Conservation (phyloP, 2,888 invertebrate species). For the Homarus gammarus region DNA sequence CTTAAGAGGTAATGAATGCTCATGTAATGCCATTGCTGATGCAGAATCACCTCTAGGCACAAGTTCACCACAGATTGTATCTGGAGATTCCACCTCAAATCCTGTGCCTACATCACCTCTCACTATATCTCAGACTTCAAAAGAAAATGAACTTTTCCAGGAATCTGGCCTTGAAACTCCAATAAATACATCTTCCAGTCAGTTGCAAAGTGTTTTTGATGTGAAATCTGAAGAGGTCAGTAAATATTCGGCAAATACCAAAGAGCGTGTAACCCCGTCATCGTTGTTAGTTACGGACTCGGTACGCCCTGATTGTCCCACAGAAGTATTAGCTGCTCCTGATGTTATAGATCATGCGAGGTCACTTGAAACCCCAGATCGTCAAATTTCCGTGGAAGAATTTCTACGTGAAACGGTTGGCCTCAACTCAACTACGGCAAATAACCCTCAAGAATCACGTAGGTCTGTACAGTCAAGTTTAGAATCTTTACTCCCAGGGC, state of each 20-base stretch:
- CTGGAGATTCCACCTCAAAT: not conserved
- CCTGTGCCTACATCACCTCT: not conserved
- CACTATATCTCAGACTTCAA: not conserved
- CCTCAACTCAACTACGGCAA: not conserved
- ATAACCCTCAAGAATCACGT: not conserved
- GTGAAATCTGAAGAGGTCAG: not conserved
- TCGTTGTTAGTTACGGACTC: not conserved
- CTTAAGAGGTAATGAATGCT: conserved; percentile 73
- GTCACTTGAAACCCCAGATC: conserved; percentile 32
- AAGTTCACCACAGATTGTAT: not conserved
- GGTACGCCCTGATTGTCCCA: not conserved
- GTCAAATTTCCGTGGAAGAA: conserved; percentile 63
- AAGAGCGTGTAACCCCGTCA: not conserved
- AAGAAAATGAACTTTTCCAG: not conserved
- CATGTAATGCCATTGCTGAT: conserved; percentile 73
- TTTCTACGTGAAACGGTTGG: conserved; percentile 60
- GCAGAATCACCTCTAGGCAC: not conserved
- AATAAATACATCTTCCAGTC: not conserved
- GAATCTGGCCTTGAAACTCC: not conserved
- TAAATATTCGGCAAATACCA: not conserved
- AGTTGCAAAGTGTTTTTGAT: not conserved
- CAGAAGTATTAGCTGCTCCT: not conserved
- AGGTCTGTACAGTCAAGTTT: conserved; percentile 21
- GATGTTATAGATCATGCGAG: conserved; percentile 9
- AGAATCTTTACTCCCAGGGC: conserved; percentile 38